Base-by-base conservation (phyloP, 2,113 vertebrate genomes). In the Electrona antarctica region DNA sequence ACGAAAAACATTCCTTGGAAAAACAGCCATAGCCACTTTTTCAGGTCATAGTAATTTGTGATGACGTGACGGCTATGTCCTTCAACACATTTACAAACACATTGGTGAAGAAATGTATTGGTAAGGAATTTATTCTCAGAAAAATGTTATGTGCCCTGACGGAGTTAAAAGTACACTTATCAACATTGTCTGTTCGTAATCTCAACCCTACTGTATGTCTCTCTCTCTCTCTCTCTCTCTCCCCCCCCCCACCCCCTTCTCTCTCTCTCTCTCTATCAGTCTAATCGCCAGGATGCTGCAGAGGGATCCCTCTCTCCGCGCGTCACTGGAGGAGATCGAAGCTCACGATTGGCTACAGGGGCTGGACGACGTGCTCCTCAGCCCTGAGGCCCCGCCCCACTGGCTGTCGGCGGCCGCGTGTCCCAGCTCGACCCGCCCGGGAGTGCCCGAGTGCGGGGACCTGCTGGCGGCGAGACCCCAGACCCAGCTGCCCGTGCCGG, bases 251-350 rank as follows among this genome's bases (percentile, higher is more conserved):
- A n/a, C n/a, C n/a, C n/a, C n/a, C n/a, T n/a, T n/a, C n/a, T n/a
- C n/a, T n/a, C n/a, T n/a, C n/a, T n/a, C n/a, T 64, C 7, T 57
- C n/a, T 51, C 60, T 67, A 0, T 3, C 87, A 97, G 95, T 60
- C 86, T 97, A 76, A 95, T 97, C 87, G 92, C 94, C 64, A 93
- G 88, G 81, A 97, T 97, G 95, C 92, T 97, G 45, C 95, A 96
- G 91, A 93, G 94, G 52, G 93, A 96, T 70, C 95, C 95, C 0
- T 89, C 80, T 66, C 64, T 68, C 29, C 92, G 95, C 1, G 95
- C 95, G 0, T 93, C 94, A 1, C 89, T 97, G 49, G 87, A 91
- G 51, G 88, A 95, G 80, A 96, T 97, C 0, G 93, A 95, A 81
- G 73, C 83, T 56, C 95, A 97, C 9, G 0, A 73, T 0, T 97